Percentiles rank a stretch among this genome's conserved stretches.
phyloP scores from a whole-genome alignment of 2,888 invertebrate genomes.

The Scaptodrosophila latifasciaeformis region DNA sequence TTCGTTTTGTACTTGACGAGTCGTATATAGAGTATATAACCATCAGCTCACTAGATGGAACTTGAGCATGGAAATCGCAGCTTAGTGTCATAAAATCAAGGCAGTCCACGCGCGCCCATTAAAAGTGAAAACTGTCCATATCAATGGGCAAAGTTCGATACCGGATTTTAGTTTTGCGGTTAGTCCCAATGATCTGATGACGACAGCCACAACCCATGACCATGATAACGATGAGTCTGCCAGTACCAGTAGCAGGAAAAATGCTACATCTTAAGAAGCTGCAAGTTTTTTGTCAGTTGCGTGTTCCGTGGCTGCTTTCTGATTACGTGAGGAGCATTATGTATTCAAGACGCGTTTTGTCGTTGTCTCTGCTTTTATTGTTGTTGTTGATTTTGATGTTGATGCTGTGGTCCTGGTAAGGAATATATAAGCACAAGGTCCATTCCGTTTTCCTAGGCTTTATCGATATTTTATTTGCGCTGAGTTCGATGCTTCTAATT shows the following conservation, averaged over 20 bases:
- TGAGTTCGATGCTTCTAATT: constrained; percentile 66
- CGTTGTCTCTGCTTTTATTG: constrained; percentile 13
- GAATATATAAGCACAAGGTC: too few relatives aligned
- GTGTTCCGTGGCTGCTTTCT: constrained; percentile 34
- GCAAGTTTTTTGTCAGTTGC: constrained; percentile 15
- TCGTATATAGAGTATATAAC: too few relatives aligned
- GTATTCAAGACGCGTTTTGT: constrained; percentile 44
- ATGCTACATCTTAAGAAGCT: constrained; percentile 38
- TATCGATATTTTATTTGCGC: constrained; percentile 37
- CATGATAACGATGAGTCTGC: too few relatives aligned
- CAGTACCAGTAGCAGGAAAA: too few relatives aligned
- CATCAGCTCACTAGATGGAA: constrained; percentile 11
- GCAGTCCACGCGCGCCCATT: constrained; percentile 41
- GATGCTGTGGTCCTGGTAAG: not conserved
- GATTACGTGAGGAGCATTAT: constrained; percentile 56
- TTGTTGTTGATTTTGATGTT: constrained; percentile 11
- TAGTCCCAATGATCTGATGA: constrained; percentile 33
- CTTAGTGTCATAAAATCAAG: constrained; percentile 67
- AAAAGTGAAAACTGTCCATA: too few relatives aligned
- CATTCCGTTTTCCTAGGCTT: constrained; percentile 6
- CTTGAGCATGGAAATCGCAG: constrained; percentile 53
- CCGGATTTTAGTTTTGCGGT: constrained; percentile 45
- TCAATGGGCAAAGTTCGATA: constrained; percentile 42
- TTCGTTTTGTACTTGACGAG: too few relatives aligned
- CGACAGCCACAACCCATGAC: too few relatives aligned